phyloP scores from a whole-genome alignment of 2,113 vertebrate genomes.

The Oncorhynchus nerka region DNA sequence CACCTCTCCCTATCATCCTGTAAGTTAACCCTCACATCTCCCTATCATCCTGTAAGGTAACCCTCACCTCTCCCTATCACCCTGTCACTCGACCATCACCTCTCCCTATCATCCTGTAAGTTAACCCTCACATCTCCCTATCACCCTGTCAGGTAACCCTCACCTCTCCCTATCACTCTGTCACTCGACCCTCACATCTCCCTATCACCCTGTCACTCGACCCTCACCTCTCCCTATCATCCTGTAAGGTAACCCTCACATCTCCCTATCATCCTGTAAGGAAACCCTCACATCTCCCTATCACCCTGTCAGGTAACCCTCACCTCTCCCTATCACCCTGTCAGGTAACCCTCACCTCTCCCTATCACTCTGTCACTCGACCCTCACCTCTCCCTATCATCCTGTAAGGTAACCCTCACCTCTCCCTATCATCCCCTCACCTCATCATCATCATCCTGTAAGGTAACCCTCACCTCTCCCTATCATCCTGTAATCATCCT shows the following conservation, averaged over 20 bases:
- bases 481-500: no score
- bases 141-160: constrained; percentile 72
- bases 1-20: no score
- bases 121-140: constrained; percentile 40
- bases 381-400: neutral
- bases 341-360: no score
- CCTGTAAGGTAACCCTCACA: no score
- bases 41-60: no score
- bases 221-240: neutral
- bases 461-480: no score
- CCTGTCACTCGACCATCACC: constrained; percentile 5
- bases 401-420: constrained; percentile 6
- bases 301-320: constrained; percentile 30
- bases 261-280: neutral
- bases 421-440: no score
- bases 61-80: constrained; percentile 16
- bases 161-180: constrained; percentile 24
- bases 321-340: neutral
- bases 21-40: no score
- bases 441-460: no score
- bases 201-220: neutral
- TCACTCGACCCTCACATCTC: neutral
- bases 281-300: neutral
- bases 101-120: neutral
- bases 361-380: neutral